Conservation (phyloP, 2,113 vertebrate species). For the Camelus bactrianus region DNA sequence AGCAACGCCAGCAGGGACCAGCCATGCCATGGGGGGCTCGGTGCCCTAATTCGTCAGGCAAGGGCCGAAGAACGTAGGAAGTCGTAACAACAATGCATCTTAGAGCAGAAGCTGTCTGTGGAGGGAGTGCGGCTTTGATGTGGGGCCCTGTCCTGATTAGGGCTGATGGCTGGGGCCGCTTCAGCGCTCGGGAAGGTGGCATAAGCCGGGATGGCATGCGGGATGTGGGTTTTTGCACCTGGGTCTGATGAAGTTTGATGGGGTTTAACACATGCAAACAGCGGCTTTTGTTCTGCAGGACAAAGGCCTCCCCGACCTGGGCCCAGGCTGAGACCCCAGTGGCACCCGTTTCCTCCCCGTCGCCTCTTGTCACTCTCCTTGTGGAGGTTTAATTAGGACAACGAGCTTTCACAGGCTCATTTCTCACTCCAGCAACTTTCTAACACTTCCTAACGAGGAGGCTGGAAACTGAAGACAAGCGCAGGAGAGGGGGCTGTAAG, state of each 20-base stretch:
- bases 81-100: slow-evolving; percentile 56
- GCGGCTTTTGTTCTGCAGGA: slow-evolving; percentile 94
- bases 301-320: slow-evolving; percentile 90
- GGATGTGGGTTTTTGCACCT: slow-evolving; percentile 92
- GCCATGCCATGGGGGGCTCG: neutral
- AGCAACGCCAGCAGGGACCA: neutral
- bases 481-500: neutral
- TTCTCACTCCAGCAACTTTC: slow-evolving; percentile 97
- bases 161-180: slow-evolving; percentile 71
- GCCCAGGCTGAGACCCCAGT: slow-evolving; percentile 90
- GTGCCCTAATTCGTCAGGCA: slow-evolving; percentile 63
- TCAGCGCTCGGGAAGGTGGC: slow-evolving; percentile 81
- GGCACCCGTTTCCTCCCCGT: slow-evolving; percentile 93
- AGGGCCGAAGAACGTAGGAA: neutral
- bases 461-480: slow-evolving; percentile 65
- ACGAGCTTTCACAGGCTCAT: slow-evolving; percentile 92
- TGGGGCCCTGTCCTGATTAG: slow-evolving; percentile 74
- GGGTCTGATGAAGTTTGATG: slow-evolving; percentile 92
- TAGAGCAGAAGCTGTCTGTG: slow-evolving; percentile 62
- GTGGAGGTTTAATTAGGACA: slow-evolving; percentile 98
- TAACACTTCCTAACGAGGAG: slow-evolving; percentile 95
- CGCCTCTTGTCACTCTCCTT: slow-evolving; percentile 95
- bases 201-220: slow-evolving; percentile 83
- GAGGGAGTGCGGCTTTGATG: slow-evolving; percentile 86
- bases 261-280: slow-evolving; percentile 95